Evolutionary conservation across 2,113 vertebrate species (phyloP), one percentile per base, ranked within the genome.

Genomic region (Epinephelus fuscoguttatus): DNA sequence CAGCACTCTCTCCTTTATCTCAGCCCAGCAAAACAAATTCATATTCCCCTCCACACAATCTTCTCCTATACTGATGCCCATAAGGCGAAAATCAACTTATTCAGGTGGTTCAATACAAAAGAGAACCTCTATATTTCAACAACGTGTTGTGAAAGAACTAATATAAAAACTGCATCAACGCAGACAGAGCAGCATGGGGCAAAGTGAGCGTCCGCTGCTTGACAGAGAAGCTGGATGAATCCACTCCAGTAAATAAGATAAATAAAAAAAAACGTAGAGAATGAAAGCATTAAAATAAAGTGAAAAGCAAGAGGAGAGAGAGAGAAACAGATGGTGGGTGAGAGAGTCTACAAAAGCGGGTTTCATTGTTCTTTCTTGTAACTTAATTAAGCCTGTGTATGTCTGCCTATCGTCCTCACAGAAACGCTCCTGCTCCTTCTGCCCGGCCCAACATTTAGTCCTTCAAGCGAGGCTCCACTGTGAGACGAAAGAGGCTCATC

Each of bases 401-500:
- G 59, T 81, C 61, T 40, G 74, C 42, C 76, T 59, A 13, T 18
- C 81, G 40, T 17, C 73, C 78, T 82, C 86, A 75, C 81, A 85
- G 84, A 79, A 89, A 90, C 82, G 85, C 84, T 81, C 0, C 80
- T 52, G 84, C 82, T 90, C 57, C 55, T 66, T 69, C 71, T 33
- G 53, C 62, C 67, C 19, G 9, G n/a, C 70, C 82, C 75, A 80
- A 88, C 80, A 84, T 73, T 89, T 80, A 75, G 75, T 72, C 56
- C 42, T 74, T 80, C 59, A 62, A 70, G 87, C 64, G 23, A 11
- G 83, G 87, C 66, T 52, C 50, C 0, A 18, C 75, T 62, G 75
- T 1, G 59, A 89, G 89, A 88, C 86, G 83, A 91, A 90, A 90
- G 88, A 88, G 70, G 73, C 85, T 89, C 80, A 85, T 89, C 85